phyloP scores from a whole-genome alignment of 2,113 vertebrate species.

The Melanerpes aurifrons region DNA sequence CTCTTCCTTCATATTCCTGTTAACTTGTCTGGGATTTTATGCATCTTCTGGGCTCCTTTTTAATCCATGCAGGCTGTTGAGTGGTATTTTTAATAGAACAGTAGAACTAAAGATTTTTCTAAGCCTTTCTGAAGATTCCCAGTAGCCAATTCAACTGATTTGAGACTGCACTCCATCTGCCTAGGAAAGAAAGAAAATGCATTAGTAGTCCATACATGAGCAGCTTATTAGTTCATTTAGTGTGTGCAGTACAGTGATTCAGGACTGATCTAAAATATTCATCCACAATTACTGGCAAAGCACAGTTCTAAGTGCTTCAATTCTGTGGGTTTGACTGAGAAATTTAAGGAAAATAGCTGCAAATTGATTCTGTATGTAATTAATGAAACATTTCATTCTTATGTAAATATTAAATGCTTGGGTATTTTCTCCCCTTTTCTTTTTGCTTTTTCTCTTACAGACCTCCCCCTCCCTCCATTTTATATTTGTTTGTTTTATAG shows the following conservation, averaged over 20 bases:
- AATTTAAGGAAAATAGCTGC: slow-evolving; percentile 71
- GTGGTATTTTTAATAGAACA: slow-evolving; percentile 31
- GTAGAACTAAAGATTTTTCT: slow-evolving; percentile 36
- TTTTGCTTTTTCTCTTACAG: background rate
- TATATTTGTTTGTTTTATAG: slow-evolving; percentile 42
- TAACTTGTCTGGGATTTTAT: slow-evolving; percentile 15
- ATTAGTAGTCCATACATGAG: slow-evolving; percentile 82
- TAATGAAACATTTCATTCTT: slow-evolving; percentile 65
- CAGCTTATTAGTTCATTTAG: slow-evolving; percentile 79
- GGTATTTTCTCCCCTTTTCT: background rate
- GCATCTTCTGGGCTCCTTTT: background rate
- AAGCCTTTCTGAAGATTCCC: slow-evolving; percentile 39
- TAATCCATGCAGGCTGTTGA: background rate
- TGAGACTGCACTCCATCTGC: slow-evolving; percentile 60
- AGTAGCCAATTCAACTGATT: slow-evolving; percentile 39
- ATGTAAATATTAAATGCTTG: slow-evolving; percentile 61
- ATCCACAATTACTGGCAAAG: slow-evolving; percentile 79
- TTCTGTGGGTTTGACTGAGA: slow-evolving; percentile 74
- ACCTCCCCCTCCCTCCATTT: background rate
- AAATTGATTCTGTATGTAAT: slow-evolving; percentile 75
- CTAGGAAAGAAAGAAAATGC: slow-evolving; percentile 59
- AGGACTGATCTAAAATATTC: slow-evolving; percentile 81
- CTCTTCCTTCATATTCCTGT: background rate
- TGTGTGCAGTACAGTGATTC: slow-evolving; percentile 70
- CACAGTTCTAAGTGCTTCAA: slow-evolving; percentile 80